Evolutionary conservation across 2,797 vertebrate species (phyloP), one percentile per base, ranked within the genome.

Genomic region (Neoniphon sammara): DNA sequence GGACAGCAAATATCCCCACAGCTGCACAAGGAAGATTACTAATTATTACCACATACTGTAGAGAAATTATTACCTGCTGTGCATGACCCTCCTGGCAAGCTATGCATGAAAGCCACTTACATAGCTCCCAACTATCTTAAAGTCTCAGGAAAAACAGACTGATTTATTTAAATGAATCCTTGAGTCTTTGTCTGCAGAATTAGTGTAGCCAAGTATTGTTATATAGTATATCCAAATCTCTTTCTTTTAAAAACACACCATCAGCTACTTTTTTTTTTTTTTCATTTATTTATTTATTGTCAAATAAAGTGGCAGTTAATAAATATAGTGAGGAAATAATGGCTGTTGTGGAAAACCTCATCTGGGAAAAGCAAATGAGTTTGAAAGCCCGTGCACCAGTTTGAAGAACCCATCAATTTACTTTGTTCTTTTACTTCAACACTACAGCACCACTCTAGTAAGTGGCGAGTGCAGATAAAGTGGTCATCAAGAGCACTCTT

Each of bases 1-100:
- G 73, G 71, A 79, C 60, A 21, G 54, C 73, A 75, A 82, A 82
- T 65, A 81, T 73, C 64, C 68, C 15, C 34, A 1, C 77, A 82
- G 84, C 84, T 86, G 87, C 77, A 80, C 54, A 67, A 52, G 80
- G 73, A 58, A 85, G 85, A 90, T 86, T 84, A 80, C 50, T 81
- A 87, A 88, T 88, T 89, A 86, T 82, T 83, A 75, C 50, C 70
- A 75, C 73, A 70, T 54, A 79, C 57, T 75, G 78, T 73, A 74
- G 69, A 84, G 49, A 60, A 82, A 70, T 87, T 83, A 87, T 81
- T 78, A 81, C 81, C 62, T 85, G 76, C 79, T 87, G 78, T 59
- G 74, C 52, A 15, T 71, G 70, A 80, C 78, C 84, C 77, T 79
- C 59, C 68, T 76, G 73, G 77, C 73, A 70, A 75, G 49, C 39